Evolutionary conservation across 1,140 invertebrate species (phyloP), one percentile per base, ranked within the genome.

Genomic region (Leptinotarsa undecemlineata): DNA sequence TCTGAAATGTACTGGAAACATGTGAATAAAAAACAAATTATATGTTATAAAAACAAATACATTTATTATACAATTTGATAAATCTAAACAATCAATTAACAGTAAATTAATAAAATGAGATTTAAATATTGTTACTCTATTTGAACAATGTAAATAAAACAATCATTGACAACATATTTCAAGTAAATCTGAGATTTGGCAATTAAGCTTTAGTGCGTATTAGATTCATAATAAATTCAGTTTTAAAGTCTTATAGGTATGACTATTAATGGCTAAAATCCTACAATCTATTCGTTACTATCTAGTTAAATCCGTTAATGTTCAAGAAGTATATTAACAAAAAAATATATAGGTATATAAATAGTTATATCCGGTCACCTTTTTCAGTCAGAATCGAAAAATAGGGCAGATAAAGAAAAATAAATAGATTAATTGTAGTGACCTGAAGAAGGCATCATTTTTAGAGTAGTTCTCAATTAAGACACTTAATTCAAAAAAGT

Each of bases 71-170:
- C 57, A 48, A 48, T 68, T 66, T 57, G 51, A 70, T 70, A 70
- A 70, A 60, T 70, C 51, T 70, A 57, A 70, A 70, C 68, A 70
- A 70, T 57, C 20, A 76, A 76, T 76, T 73, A 76, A 73, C 71
- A 73, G 75, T 76, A 71, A 61, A 63, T 72, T 33, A 64, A 72
- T 75, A 57, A 75, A 48, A 75, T 71, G 19, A 74, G 64, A 60
- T 66, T 75, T 75, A 63, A 62, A n/a, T 48, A 57, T 17, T 57
- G 51, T 57, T 57, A 57, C 51, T 57, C 51, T 57, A 57, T 57
- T 57, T 19, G 51, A 57, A 57, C 51, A 57, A 57, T 57, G n/a
- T 57, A 57, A 57, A 57, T 57, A 57, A 57, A 57, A 57, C n/a
- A 57, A 57, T 57, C n/a, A 57, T 8, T 57, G 51, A 57, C 51